Evolutionary conservation across 1,140 invertebrate genomes (phyloP), one percentile per base, ranked within the genome.

Genomic region (Ephestia elutella): DNA sequence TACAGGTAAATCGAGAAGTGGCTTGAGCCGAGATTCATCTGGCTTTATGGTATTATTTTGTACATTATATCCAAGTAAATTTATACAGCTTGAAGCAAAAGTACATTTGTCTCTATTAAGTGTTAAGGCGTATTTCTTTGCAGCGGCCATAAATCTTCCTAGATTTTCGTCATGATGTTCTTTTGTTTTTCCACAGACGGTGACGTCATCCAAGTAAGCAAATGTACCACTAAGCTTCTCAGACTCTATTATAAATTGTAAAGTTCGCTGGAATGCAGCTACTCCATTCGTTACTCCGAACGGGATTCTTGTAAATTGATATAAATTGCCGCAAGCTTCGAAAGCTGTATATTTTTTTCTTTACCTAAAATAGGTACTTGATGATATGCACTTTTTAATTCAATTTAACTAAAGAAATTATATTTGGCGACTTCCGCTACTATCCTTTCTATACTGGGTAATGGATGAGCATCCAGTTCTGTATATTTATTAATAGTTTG

Each of bases 241-340:
- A 17, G 25, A 21, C 25, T 57, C 17, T 7, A 64, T 60, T 3
- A 65, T 55, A 20, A 38, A 54, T 9, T 60, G 3, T 13, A 62
- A 28, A 1, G 62, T 56, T 17, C 62, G 17, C 38, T 68, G 65
- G 25, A 71, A 68, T 9, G 56, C 56, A 10, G 68, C 58, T 25
- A 71, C 65, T 13, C 65, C 68, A 49, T 71, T 71, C 11, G 68
- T 68, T 7, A 70, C 63, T 1, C 61, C 65, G 50, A 70, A 70
- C 4, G 60, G 57, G 13, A 68, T 67, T n/a, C 60, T 28, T 17
- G 44, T 51, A 48, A 67, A 67, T 48, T 67, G 62, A 10, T 65
- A 67, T 0, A 67, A 51, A 10, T 67, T 71, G 10, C 64, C 61
- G 55, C 18, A 49, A 8, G 59, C 67, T 62, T 62, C 66, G 20